Evolutionary conservation across 2,888 invertebrate genomes (phyloP), one percentile per base, ranked within the genome.

Genomic region (Lumbricus terrestris): DNA sequence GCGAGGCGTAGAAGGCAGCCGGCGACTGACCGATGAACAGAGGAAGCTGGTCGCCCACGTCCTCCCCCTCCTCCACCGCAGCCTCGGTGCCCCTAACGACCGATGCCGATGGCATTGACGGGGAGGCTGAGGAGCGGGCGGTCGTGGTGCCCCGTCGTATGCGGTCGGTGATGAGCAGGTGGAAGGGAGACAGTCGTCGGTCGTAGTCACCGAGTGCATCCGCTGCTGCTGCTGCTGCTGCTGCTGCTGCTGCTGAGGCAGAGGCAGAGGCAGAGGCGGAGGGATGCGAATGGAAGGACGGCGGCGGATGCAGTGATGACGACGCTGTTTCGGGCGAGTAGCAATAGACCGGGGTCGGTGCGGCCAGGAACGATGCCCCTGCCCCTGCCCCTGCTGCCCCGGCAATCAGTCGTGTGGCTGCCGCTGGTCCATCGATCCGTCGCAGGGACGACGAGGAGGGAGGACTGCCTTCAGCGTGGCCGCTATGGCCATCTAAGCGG

Each of bases 341-440:
- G 69, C 69, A 20, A 23, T 47, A 69, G 29, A 69, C 8, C 8
- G 69, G 69, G 18, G n/a, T 69, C 8, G 69, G 69, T n/a, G 69
- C 69, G n/a, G 69, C 69, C 8, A 69, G 13, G 29, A 69, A 29
- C 11, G n/a, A n/a, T 69, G 16, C 29, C 1, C 6, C 2, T 2
- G 8, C 29, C 5, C 0, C 8, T n/a, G n/a, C n/a, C n/a, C n/a
- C n/a, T 8, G n/a, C 2, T 2, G 8, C 29, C 5, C 0, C 8
- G 8, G n/a, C 0, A 11, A 11, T 69, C 69, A n/a, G 29, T 8
- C 4, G 1, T 4, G 16, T 11, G 13, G 42, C 18, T 16, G 42
- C 18, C 18, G 6, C 42, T 15, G 20, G 13, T 18, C 23, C 69
- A 69, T 69, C 69, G 69, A 69, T 69, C 69, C 29, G 69, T 6